Percentiles rank a stretch among this genome's conserved stretches.
These are phyloP conservation scores for Barbus barbus DNA, from an alignment of 2,113 vertebrate species.

Conservation along the genomic window DNA sequence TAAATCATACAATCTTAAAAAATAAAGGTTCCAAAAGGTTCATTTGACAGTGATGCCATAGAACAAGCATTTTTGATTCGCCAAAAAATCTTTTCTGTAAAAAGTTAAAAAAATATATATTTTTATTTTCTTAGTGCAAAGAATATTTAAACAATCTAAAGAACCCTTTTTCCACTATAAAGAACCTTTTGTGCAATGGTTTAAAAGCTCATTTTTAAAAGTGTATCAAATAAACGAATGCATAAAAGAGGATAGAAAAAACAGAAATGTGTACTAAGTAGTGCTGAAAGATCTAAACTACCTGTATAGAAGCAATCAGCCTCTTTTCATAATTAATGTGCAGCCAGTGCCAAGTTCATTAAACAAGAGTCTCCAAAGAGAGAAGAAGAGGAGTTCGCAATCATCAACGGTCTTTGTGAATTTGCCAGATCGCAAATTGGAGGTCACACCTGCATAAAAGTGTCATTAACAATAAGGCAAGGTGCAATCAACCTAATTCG, in stretches of 20 bases:
- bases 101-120: not conserved
- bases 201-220: no score
- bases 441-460: slow-evolving; percentile 29
- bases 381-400: slow-evolving; percentile 11
- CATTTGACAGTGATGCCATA: no score
- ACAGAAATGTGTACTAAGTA: slow-evolving; percentile 4
- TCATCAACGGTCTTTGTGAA: slow-evolving; percentile 34
- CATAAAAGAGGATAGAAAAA: not conserved
- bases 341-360: slow-evolving; percentile 37
- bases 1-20: not conserved
- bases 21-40: not conserved
- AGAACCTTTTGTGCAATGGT: not conserved
- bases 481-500: not conserved
- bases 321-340: slow-evolving; percentile 34
- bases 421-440: slow-evolving; percentile 29
- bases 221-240: not conserved
- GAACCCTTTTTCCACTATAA: not conserved
- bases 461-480: not conserved
- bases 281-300: slow-evolving; percentile 13
- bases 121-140: not conserved
- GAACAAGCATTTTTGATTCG: not conserved
- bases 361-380: slow-evolving; percentile 20
- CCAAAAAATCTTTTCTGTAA: not conserved
- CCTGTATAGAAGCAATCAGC: slow-evolving; percentile 26
- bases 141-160: not conserved